Base-by-base conservation (phyloP, 2,113 vertebrate genomes). In the Menura novaehollandiae region DNA sequence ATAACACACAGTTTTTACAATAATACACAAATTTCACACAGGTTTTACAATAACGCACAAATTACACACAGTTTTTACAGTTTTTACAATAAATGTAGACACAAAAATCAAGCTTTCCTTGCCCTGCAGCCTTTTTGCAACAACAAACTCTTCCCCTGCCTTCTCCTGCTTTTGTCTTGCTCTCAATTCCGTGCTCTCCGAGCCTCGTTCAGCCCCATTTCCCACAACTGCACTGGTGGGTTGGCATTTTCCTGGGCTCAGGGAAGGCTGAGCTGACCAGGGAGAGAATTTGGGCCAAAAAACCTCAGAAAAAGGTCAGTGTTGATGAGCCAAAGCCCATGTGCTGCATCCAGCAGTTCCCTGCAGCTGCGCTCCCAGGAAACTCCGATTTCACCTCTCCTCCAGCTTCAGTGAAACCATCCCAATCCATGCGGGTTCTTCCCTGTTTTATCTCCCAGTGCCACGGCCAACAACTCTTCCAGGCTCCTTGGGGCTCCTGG, bases 231-330 rank as follows among this genome's bases (percentile, higher is more conserved):
- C n/a, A 87, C 89, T 86, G 87, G 69, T 76, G 47, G 46, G 64
- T 8, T 93, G 92, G 87, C 79, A 88, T 76, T 88, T 96, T 88
- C 83, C 79, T 77, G 74, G 71, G 83, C 83, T 88, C 71, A 73
- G 90, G 88, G 88, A 73, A 63, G 83, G 49, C 58, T 72, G 79
- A 90, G 74, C 68, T 81, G 72, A 72, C 69, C 59, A 81, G 53
- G 26, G 44, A 47, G 47, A 72, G 78, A 87, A 63, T 15, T 16
- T 67, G 78, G 59, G 92, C 78, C 78, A 85, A 64, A 64, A 37
- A 92, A 49, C 63, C 64, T 88, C 73, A 92, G 80, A 85, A 86
- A 82, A 84, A 75, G 81, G 72, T 56, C 22, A 87, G 77, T 79
- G 77, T 26, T 71, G 58, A 83, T 1, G 73, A n/a, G n/a, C n/a